phyloP scores from a whole-genome alignment of 2,797 vertebrate species.

The Sebastes matsubarae region DNA sequence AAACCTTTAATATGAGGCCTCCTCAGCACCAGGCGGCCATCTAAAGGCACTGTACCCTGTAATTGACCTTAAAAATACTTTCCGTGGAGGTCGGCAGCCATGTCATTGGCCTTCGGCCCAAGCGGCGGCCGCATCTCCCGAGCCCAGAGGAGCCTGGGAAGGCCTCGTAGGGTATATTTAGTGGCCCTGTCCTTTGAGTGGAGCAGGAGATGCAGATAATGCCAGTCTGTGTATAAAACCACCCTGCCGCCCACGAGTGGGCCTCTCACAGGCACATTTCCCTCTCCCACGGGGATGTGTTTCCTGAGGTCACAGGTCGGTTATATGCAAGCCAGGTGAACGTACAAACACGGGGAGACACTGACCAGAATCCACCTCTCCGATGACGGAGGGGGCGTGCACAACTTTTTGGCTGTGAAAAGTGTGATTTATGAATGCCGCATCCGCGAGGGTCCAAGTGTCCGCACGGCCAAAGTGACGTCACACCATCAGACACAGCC shows the following conservation, averaged over 20 bases:
- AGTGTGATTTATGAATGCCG: not conserved
- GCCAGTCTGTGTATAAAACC: constrained; percentile 85
- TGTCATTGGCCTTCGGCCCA: constrained; percentile 86
- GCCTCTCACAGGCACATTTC: constrained; percentile 69
- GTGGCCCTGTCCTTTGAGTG: constrained; percentile 82
- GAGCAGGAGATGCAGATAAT: constrained; percentile 84
- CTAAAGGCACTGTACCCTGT: constrained; percentile 87
- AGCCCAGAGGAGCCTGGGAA: constrained; percentile 84
- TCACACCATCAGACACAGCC: too few species aligned
- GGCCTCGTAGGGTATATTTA: constrained; percentile 85
- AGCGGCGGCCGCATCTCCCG: constrained; percentile 73
- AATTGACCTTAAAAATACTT: constrained; percentile 92
- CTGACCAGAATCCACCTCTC: not conserved
- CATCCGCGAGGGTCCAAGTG: too few species aligned
- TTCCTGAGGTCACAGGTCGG: constrained; percentile 66
- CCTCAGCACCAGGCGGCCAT: constrained; percentile 81
- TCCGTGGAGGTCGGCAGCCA: constrained; percentile 85
- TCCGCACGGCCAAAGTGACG: too few species aligned
- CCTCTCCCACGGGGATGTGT: constrained; percentile 67
- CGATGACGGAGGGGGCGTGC: constrained; percentile 6
- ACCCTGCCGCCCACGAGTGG: constrained; percentile 75
- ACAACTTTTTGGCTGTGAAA: not conserved
- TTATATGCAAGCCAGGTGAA: constrained; percentile 43
- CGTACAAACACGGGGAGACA: constrained; percentile 10
- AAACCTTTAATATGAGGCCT: constrained; percentile 88